Evolutionary conservation across 2,888 invertebrate species (phyloP), one percentile per base, ranked within the genome.

Genomic region (Diploptera punctata): DNA sequence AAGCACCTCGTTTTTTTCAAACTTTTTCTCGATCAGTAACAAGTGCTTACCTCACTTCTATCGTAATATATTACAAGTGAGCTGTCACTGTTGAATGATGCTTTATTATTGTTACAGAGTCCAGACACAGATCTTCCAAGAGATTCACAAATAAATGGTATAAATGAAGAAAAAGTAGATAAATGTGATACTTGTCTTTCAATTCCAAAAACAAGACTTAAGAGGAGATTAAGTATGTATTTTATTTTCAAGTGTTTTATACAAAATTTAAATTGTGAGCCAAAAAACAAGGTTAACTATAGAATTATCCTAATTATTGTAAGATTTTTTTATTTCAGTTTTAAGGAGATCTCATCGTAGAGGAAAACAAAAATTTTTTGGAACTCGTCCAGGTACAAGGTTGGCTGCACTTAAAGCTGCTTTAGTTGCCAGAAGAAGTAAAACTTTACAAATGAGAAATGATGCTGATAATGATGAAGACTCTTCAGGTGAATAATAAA

Each of bases 361-460:
- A 29, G 21, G 57, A 3, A 57, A 29, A 7, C 29, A 68, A 38
- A 74, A 71, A 49, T 65, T 74, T 29, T 62, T 57, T 43, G 67
- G 71, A 21, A 44, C 52, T 18, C 68, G 82, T 76, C 84, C 84
- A n/a, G 81, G 81, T 75, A 78, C 83, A 62, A 78, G 83, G 73
- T 80, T 83, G 79, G 82, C 83, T 16, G 82, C 82, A 69, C 79
- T 83, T 74, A 83, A 82, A 77, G 82, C 81, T 79, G 78, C 83
- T 43, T 80, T 81, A 71, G 82, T 81, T 74, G 82, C 82, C 75
- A 82, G 82, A 76, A 78, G 80, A 65, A 79, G 78, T 26, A 77
- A 78, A 49, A 77, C 79, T 73, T 76, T 77, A 44, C 82, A 81
- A 57, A 80, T 83, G 19, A 83, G 83, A 77, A 24, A 62, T 18